A percentile compares a stretch with the other conserved stretches of the same genome.
Conservation (phyloP, 2,888 invertebrate genomes). For the Catocala sponsa region DNA sequence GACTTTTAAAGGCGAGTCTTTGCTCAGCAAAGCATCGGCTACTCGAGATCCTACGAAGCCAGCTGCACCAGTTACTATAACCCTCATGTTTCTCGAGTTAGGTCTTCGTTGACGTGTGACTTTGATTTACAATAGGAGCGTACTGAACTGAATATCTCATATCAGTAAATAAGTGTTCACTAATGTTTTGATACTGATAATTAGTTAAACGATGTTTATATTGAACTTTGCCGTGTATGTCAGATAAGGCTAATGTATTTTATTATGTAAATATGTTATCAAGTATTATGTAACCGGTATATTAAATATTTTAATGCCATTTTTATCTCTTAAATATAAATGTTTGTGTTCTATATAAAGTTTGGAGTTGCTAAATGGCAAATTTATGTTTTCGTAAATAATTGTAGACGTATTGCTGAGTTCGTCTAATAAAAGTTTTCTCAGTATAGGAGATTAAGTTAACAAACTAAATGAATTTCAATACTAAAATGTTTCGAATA, state of each 20-base stretch:
- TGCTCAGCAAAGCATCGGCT: constrained; percentile 58
- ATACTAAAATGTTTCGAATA: no score
- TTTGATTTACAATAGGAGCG: neutral
- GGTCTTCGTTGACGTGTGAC: neutral
- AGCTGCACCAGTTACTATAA: constrained; percentile 73
- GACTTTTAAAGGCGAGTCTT: constrained; percentile 53
- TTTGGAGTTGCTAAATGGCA: no score
- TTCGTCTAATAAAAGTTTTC: no score
- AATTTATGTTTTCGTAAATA: no score
- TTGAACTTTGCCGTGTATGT: constrained; percentile 15
- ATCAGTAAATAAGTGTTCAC: constrained; percentile 6
- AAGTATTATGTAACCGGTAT: constrained; percentile 1
- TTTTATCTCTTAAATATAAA: no score
- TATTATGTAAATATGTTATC: neutral
- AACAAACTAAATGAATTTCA: no score
- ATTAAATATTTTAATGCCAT: no score
- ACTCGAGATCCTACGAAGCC: constrained; percentile 70
- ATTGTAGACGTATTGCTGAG: no score
- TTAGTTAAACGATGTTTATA: neutral
- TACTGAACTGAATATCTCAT: neutral
- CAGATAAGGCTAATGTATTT: neutral
- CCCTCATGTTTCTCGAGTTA: constrained; percentile 59
- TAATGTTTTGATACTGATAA: constrained; percentile 9
- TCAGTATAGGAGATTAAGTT: no score
- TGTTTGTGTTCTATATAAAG: no score